A percentile compares a stretch with the other conserved stretches of the same genome.
These are phyloP conservation scores for Erpornis zantholeuca DNA, from an alignment of 2,113 vertebrate genomes.

Conservation along the genomic window DNA sequence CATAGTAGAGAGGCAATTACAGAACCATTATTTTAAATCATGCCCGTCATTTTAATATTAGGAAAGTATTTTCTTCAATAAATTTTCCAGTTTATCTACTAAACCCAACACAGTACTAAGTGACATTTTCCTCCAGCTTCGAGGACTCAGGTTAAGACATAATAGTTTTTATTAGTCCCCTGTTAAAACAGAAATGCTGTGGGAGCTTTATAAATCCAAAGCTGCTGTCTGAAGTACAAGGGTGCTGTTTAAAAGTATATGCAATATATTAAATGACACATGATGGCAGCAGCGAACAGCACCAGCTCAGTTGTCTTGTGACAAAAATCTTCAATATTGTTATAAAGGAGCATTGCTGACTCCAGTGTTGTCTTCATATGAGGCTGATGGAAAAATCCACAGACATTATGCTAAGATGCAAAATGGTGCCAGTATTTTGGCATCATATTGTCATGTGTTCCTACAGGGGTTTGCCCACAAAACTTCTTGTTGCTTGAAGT, in stretches of 20 bases:
- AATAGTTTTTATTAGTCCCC: not conserved
- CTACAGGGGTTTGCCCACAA: not conserved
- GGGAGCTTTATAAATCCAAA: not conserved
- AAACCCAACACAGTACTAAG: not conserved
- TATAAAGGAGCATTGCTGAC: not conserved
- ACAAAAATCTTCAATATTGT: not conserved
- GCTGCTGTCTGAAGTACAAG: not conserved
- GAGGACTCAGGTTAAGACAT: not conserved
- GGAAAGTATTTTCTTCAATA: not conserved
- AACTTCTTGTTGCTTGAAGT: not conserved
- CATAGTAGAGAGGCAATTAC: not conserved
- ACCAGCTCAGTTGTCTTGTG: not conserved
- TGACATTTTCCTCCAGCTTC: not conserved
- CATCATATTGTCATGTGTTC: not conserved
- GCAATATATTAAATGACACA: conserved; percentile 40
- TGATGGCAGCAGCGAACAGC: conserved; percentile 44
- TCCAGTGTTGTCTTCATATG: not conserved
- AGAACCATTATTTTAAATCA: not conserved
- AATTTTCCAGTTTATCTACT: not conserved
- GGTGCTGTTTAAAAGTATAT: not conserved
- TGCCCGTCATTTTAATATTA: not conserved
- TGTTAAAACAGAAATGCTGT: not conserved
- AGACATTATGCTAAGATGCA: not conserved
- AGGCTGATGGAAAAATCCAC: not conserved
- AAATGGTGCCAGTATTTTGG: not conserved